Evolutionary conservation across 2,888 invertebrate species (phyloP).

Genomic region (Odontothrips loti): DNA sequence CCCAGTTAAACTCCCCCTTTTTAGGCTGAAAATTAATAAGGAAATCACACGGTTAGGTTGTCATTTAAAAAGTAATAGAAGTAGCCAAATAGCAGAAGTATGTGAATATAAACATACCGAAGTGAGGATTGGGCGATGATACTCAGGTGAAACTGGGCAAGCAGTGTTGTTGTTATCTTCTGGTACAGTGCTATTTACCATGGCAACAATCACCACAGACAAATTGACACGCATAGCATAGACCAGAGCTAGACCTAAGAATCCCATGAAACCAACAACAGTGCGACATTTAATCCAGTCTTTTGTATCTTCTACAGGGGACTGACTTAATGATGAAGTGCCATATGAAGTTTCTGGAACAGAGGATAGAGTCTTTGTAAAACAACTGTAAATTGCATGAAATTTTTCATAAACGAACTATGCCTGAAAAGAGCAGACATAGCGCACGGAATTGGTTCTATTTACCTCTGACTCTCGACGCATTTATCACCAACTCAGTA

Average conservation of each 20-base stretch:
- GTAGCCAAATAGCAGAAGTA: not conserved
- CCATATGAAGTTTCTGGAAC: not conserved
- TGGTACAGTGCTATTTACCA: conserved; percentile 44
- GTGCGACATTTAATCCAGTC: conserved; percentile 36
- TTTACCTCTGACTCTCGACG: not conserved
- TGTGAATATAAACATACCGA: not conserved
- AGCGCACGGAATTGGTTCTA: too few relatives aligned
- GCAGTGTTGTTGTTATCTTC: not conserved
- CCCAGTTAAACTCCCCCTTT: conserved; percentile 45
- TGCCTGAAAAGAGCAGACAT: not conserved
- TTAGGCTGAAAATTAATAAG: not conserved
- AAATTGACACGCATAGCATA: conserved; percentile 50
- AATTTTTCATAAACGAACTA: not conserved
- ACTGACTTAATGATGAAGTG: not conserved
- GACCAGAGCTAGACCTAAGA: conserved; percentile 46
- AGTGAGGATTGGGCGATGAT: too few relatives aligned
- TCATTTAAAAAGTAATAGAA: not conserved
- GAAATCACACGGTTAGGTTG: not conserved
- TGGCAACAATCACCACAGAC: conserved; percentile 55
- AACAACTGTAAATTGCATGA: not conserved
- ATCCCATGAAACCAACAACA: conserved; percentile 45
- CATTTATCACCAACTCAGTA: not conserved
- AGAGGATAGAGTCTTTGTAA: not conserved
- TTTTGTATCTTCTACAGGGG: not conserved
- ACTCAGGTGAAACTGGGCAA: not conserved